Conservation (phyloP, 1,140 invertebrate species). For the Bicyclus anynana region DNA sequence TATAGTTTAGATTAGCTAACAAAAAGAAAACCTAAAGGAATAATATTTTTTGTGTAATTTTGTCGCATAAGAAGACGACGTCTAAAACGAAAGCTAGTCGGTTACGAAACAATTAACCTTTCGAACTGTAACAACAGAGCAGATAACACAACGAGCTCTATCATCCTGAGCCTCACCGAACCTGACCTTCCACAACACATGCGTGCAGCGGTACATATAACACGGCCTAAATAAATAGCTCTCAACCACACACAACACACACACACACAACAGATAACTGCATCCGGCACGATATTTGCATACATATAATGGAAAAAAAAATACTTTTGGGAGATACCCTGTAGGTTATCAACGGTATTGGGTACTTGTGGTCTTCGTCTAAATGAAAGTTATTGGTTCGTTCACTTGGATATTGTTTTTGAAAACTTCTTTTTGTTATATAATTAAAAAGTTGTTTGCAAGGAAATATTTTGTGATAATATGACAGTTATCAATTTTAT, state of each 20-base stretch:
- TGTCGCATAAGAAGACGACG: too few species aligned
- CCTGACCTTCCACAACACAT: conserved; percentile 62
- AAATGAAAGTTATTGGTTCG: conserved; percentile 44
- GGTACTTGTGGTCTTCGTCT: conserved; percentile 30
- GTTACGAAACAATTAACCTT: too few species aligned
- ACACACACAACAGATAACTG: conserved; percentile 42
- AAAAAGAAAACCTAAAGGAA: too few species aligned
- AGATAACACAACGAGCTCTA: conserved; percentile 5
- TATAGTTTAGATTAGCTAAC: too few species aligned
- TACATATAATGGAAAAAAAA: conserved; percentile 27
- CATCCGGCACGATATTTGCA: conserved; percentile 58
- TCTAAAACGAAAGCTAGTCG: too few species aligned
- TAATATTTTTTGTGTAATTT: too few species aligned
- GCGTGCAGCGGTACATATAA: conserved; percentile 26
- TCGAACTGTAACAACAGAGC: background rate
- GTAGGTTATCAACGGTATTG: conserved; percentile 38
- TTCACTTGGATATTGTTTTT: conserved; percentile 22
- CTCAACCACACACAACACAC: conserved; percentile 28
- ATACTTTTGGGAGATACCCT: conserved; percentile 49
- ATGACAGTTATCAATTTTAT: background rate
- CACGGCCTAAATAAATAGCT: conserved; percentile 47
- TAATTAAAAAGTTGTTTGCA: background rate
- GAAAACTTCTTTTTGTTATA: background rate
- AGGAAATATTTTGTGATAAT: background rate
- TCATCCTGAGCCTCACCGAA: conserved; percentile 22